These are phyloP conservation scores for Oreotrochilus melanogaster DNA, from an alignment of 2,113 vertebrate genomes.

Conservation along the genomic window DNA sequence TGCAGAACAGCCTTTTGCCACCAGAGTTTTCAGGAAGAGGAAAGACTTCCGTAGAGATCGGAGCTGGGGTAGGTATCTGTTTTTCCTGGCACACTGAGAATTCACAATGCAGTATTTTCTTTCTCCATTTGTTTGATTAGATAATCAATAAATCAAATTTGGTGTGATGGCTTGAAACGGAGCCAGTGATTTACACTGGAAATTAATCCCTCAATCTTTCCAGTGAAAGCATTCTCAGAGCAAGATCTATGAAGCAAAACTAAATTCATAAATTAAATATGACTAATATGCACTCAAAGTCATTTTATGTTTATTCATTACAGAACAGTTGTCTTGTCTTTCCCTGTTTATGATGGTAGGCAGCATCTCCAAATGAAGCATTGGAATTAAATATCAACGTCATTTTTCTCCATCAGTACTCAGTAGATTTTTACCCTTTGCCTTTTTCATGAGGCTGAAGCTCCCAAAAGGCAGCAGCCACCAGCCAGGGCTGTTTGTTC, in stretches of 20 bases:
- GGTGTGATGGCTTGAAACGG: not conserved
- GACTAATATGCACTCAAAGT: slow-evolving; percentile 47
- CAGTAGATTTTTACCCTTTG: not conserved
- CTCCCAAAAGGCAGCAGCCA: not conserved
- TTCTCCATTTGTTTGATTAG: not conserved
- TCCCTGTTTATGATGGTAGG: slow-evolving; percentile 34
- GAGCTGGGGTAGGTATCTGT: not conserved
- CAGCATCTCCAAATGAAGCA: not conserved
- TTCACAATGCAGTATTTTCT: not conserved
- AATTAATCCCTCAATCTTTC: slow-evolving; percentile 47
- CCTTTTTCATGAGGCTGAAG: not conserved
- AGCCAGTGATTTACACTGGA: slow-evolving; percentile 47
- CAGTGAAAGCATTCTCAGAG: slow-evolving; percentile 4
- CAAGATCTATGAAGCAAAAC: slow-evolving; percentile 56
- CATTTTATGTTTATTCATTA: slow-evolving; percentile 66
- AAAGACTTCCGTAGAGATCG: not conserved
- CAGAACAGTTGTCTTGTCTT: slow-evolving; percentile 32
- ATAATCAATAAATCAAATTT: slow-evolving; percentile 51
- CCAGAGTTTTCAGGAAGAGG: not conserved
- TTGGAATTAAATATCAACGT: not conserved
- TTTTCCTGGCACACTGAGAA: not conserved
- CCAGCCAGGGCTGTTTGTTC: not conserved
- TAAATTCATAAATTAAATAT: slow-evolving; percentile 66
- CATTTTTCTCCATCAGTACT: not conserved
- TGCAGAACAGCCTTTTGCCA: not conserved